Evolutionary conservation across 2,888 invertebrate genomes (phyloP).

Genomic region (Apamea crenata): DNA sequence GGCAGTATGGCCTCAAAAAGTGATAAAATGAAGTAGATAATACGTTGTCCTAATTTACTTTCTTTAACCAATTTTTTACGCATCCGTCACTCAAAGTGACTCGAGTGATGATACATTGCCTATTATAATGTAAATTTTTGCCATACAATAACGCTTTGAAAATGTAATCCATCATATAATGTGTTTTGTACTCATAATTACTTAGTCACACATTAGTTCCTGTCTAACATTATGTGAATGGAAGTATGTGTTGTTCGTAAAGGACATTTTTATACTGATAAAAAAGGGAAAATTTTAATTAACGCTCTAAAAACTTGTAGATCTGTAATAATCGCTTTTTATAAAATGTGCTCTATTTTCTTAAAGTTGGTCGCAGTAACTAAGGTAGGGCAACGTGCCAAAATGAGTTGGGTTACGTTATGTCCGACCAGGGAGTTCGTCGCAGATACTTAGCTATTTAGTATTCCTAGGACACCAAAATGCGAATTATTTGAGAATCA

Average conservation of each 20-base stretch:
- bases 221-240: background rate
- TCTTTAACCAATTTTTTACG: constrained; percentile 59
- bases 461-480: too few relatives aligned
- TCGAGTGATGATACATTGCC: constrained; percentile 67
- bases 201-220: constrained; percentile 47
- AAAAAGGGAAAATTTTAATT: background rate
- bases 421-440: too few relatives aligned
- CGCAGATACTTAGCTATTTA: too few relatives aligned
- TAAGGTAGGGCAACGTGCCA: too few relatives aligned
- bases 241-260: constrained; percentile 7
- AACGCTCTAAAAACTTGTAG: background rate
- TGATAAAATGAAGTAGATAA: constrained; percentile 29
- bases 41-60: constrained; percentile 55
- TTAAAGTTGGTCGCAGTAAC: too few relatives aligned
- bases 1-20: background rate
- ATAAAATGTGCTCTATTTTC: too few relatives aligned
- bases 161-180: constrained; percentile 67
- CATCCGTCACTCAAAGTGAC: constrained; percentile 65
- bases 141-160: constrained; percentile 58
- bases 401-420: too few relatives aligned
- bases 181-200: constrained; percentile 58
- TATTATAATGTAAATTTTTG: constrained; percentile 69
- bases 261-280: background rate
- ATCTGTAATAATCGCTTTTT: background rate
- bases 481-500: too few relatives aligned